Percentiles rank a stretch among this genome's conserved stretches.
These are phyloP conservation scores for Ricordea florida DNA, from an alignment of 92 coral and sea anemone genomes.

Conservation along the genomic window DNA sequence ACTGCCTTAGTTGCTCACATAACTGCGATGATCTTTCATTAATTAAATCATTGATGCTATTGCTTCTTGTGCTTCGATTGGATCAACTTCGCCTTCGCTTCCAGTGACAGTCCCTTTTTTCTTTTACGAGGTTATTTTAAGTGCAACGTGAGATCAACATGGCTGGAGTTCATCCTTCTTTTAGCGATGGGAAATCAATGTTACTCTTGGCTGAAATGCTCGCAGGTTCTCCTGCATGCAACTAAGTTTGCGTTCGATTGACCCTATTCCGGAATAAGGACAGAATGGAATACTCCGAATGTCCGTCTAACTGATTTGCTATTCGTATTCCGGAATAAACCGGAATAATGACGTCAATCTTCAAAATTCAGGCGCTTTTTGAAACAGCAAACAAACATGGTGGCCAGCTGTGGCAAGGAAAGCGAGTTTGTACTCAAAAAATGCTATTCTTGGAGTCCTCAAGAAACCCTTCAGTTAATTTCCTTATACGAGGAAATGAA, in stretches of 20 bases:
- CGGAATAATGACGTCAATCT: conserved; percentile 3
- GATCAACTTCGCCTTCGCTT: too few species aligned
- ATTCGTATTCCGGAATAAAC: conserved; percentile 14
- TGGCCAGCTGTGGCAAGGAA: background rate
- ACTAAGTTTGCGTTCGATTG: conserved; percentile 19
- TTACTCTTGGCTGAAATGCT: too few species aligned
- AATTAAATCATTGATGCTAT: too few species aligned
- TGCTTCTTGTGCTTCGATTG: too few species aligned
- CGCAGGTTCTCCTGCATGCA: too few species aligned
- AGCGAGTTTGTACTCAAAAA: background rate
- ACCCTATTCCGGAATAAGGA: conserved; percentile 5
- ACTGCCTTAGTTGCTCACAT: too few species aligned
- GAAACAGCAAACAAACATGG: background rate
- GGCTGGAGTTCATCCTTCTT: too few species aligned
- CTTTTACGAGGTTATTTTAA: too few species aligned
- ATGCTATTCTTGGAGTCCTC: background rate
- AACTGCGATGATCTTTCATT: too few species aligned
- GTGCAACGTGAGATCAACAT: too few species aligned
- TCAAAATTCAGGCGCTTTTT: background rate
- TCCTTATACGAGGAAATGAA: background rate
- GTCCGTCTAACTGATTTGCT: background rate
- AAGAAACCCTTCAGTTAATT: conserved; percentile 9
- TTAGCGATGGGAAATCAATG: too few species aligned
- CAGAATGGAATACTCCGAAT: background rate
- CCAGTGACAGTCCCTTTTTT: too few species aligned